Evolutionary conservation across 2,797 vertebrate genomes (phyloP), one percentile per base, ranked within the genome.

Genomic region (Miichthys miiuy): DNA sequence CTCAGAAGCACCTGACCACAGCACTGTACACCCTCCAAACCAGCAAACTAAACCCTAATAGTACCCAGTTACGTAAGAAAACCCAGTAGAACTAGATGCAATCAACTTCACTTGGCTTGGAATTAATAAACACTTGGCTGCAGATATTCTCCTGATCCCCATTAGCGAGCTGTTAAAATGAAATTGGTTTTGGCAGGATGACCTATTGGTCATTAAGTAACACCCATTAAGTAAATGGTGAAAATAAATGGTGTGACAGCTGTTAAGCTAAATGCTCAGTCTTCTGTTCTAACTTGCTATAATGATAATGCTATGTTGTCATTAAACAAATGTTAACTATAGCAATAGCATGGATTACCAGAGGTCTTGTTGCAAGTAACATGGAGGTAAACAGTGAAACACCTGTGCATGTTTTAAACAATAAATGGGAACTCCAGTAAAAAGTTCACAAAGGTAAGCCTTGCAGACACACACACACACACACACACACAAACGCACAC

Each of bases 1-100:
- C 78, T 83, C 47, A 88, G 71, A 81, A 75, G 80, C 81, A 91
- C 83, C 80, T 90, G 89, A 91, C 82, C 76, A 57, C 80, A 85
- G 58, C 25, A 23, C 25, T 46, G 50, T 47, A 10, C 55, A 56
- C 30, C 60, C 72, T 85, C 74, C 82, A 74, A 71, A 83, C 42
- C 68, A 81, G 67, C 67, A 83, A 82, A 76, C 69, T 62, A 56
- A 81, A 67, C 41, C 72, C 51, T 20, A 73, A n/a, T 47, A 51
- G 38, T 42, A 71, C 41, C 38, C 65, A 60, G 47, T 77, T 71
- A 34, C 30, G 71, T 21, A 27, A 70, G 20, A 41, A 46, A 41
- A 85, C 75, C 34, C 34, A 72, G 48, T 34, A 52, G 60, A 71
- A 69, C 30, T 23, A 48, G 48, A 74, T 5, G 17, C 27, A 73